Base-by-base conservation (phyloP, 2,888 invertebrate species). In the Drosophila anceps region DNA sequence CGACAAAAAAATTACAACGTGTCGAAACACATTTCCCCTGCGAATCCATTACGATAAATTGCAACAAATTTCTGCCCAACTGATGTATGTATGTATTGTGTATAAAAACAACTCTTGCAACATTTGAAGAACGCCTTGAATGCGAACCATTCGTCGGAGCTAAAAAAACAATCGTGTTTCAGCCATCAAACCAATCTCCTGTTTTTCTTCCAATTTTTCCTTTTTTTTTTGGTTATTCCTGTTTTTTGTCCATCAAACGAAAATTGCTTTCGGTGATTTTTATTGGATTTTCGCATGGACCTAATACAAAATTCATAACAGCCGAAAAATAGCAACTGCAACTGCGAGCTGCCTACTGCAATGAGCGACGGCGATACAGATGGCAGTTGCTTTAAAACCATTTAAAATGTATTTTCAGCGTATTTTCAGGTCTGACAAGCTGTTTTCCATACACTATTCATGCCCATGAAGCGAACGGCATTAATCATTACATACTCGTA, bases 241-340 rank as follows among this genome's bases (percentile, higher is more conserved):
- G 51, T 55, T 54, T 66, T 60, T 29, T 63, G 70, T 48, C 35
- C 63, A 50, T 27, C 81, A 57, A 79, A 73, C 74, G 72, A 73
- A 87, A 87, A 88, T 87, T 86, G 84, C 81, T 83, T 79, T 87
- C 79, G 81, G 82, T 84, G 85, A 87, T 83, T 88, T 88, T 88
- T 85, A 88, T 88, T 88, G 88, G 82, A 84, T 88, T 87, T 88
- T 74, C 82, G 79, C 79, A 78, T 80, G 80, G 73, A 67, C 64
- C 73, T 68, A 87, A 84, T 89, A 89, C 81, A 84, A 87, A 84
- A 84, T 84, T 84, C 89, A 84, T 84, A 88, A 87, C 87, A 76
- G 68, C 51, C 60, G 66, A 70, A 69, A 70, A 72, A 69, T 62
- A 66, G 66, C 69, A 51, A 69, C 79, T 82, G 53, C 60, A 44